Conservation (phyloP, 2,113 vertebrate species). For the Catharus minimus region DNA sequence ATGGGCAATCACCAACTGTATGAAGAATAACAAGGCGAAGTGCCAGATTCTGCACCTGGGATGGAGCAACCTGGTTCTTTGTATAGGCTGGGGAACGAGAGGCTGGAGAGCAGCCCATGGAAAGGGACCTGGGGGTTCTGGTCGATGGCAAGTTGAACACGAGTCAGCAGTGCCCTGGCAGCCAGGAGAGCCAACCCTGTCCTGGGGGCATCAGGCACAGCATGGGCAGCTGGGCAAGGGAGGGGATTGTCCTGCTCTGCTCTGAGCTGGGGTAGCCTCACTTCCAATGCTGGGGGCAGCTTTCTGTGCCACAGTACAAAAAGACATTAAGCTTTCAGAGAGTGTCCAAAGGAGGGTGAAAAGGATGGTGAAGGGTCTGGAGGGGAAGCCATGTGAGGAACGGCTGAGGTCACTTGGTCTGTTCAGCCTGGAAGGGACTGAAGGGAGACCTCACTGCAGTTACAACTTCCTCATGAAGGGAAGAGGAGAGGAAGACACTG, state of each 20-base stretch:
- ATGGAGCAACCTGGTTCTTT: neutral
- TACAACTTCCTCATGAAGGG: rapidly evolving
- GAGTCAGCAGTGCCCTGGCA: neutral
- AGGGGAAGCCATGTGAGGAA: rapidly evolving
- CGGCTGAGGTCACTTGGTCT: neutral
- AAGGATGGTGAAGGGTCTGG: neutral
- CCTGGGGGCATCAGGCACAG: too few relatives aligned
- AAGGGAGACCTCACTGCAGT: neutral
- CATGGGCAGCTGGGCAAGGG: too few relatives aligned
- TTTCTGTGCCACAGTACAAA: too few relatives aligned
- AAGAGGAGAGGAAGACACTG: neutral
- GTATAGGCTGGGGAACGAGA: neutral
- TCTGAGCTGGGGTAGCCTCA: too few relatives aligned
- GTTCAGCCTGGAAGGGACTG: neutral
- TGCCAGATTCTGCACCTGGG: neutral
- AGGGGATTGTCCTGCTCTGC: too few relatives aligned
- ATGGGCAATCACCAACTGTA: neutral
- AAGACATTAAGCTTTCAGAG: too few relatives aligned
- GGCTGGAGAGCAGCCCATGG: neutral
- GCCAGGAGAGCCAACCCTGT: neutral
- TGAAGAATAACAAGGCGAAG: neutral
- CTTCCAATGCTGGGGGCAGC: too few relatives aligned
- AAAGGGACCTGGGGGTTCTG: neutral
- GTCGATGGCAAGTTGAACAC: rapidly evolving
- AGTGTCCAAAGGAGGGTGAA: too few relatives aligned